phyloP scores from a whole-genome alignment of 2,888 invertebrate species.

The Drosophila birchii region DNA sequence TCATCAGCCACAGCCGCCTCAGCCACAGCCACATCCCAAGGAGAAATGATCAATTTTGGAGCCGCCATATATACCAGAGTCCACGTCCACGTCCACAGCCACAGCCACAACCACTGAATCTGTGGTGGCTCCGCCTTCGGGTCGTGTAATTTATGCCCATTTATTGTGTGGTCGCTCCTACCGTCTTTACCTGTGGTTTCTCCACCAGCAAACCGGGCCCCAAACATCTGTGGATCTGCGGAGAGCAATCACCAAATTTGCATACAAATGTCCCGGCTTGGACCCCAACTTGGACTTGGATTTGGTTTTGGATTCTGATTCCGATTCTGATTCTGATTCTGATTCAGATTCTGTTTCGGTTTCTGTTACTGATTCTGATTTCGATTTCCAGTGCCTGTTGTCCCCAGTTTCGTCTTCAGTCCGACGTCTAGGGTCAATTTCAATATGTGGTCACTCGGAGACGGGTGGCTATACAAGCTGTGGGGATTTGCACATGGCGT shows the following conservation, averaged over 20 bases:
- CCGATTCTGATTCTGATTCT: not conserved
- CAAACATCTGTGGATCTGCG: conserved; percentile 9
- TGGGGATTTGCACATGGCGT: not conserved
- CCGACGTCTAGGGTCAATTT: conserved; percentile 28
- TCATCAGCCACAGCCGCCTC: conserved; percentile 9
- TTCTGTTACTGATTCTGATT: conserved; percentile 23
- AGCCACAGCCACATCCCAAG: conserved; percentile 31
- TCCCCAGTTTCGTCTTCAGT: not conserved
- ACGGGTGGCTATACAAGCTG: not conserved
- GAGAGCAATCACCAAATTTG: conserved; percentile 42
- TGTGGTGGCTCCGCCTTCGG: conserved; percentile 48
- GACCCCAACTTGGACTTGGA: not conserved
- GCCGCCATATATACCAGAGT: not conserved
- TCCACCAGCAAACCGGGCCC: conserved; percentile 31
- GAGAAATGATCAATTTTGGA: conserved; percentile 71
- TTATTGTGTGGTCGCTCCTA: conserved; percentile 75
- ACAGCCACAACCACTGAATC: conserved; percentile 6
- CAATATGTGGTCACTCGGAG: conserved; percentile 35
- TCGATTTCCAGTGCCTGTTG: conserved; percentile 16
- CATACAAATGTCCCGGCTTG: conserved; percentile 37
- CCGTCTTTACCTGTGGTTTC: conserved; percentile 76
- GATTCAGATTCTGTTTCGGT: conserved; percentile 5
- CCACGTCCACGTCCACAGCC: not conserved
- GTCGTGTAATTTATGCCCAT: conserved; percentile 78
- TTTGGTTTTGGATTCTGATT: not conserved